Evolutionary conservation across 2,797 vertebrate species (phyloP), one percentile per base, ranked within the genome.

Genomic region (Falco berigora): DNA sequence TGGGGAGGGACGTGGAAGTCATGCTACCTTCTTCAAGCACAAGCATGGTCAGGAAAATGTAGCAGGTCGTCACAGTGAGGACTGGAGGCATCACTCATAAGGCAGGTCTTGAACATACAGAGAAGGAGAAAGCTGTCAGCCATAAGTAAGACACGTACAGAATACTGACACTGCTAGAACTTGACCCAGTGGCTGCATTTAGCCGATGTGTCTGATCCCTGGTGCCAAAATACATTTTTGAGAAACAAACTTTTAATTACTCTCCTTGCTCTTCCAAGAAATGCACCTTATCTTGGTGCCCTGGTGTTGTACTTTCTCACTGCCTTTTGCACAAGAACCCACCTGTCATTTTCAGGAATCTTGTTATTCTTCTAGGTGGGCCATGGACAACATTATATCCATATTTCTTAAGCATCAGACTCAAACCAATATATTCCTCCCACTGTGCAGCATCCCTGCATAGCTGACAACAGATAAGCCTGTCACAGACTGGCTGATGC

Each of bases 51-150:
- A 75, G 86, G 50, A 85, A 84, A 88, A 55, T 30, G 18, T 69
- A 58, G 23, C 38, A 59, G 38, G 6, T 47, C 0, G 0, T 64
- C 1, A 0, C 2, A 1, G n/a, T 75, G 42, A 62, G 27, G 59
- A 25, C 46, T 86, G 15, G 16, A 88, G 16, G 14, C 25, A 27
- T 72, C 25, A 44, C 6, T 89, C 25, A 53, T 58, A 75, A 62
- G 55, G 23, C 6, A 64, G 28, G 19, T 69, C 46, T 79, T 89
- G 47, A 14, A 52, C 23, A 34, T 5, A 4, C 6, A 52, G n/a
- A 75, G 49, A 32, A 74, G 38, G 27, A 91, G 42, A 72, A 68
- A 76, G 25, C 30, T 86, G 19, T 63, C 63, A 59, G 22, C 50
- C 0, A 0, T 67, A 40, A 55, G 23, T 25, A 34, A 81, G 30